Evolutionary conservation across 2,888 invertebrate species (phyloP).

Genomic region (Buathra laborator): DNA sequence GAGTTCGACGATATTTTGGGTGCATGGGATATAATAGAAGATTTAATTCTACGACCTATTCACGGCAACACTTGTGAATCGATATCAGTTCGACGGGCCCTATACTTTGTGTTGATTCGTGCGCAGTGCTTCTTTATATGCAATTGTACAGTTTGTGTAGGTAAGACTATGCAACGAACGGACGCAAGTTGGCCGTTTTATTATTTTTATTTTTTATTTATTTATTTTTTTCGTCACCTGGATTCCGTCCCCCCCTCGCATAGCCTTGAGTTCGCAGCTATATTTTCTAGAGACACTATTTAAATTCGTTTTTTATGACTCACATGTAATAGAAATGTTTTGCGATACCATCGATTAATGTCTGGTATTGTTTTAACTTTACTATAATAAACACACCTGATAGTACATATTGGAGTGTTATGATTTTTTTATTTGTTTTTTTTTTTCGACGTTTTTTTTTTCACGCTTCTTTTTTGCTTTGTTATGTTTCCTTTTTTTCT

Average conservation of each 20-base stretch:
- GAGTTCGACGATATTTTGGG: conserved; percentile 58
- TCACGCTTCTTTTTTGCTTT: conserved; percentile 39
- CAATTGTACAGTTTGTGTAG: conserved; percentile 65
- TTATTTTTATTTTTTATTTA: too few species aligned
- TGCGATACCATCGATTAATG: conserved; percentile 56
- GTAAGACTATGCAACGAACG: conserved; percentile 53
- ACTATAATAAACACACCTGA: conserved; percentile 54
- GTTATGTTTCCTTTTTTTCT: conserved; percentile 4
- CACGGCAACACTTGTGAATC: conserved; percentile 59
- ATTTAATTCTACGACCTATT: conserved; percentile 57
- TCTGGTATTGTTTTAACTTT: conserved; percentile 46
- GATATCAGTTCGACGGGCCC: conserved; percentile 62
- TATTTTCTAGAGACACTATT: conserved; percentile 58
- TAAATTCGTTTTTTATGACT: conserved; percentile 60
- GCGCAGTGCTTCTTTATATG: conserved; percentile 64
- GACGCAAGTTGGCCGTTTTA: conserved; percentile 19
- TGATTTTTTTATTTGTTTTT: conserved; percentile 15
- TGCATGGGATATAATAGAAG: conserved; percentile 62
- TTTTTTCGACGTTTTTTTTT: conserved; percentile 21
- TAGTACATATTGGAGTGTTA: conserved; percentile 50
- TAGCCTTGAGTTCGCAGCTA: conserved; percentile 51
- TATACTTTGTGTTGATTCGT: conserved; percentile 60
- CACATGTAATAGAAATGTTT: conserved; percentile 62
- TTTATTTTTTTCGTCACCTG: background rate
- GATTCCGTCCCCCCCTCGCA: conserved; percentile 8